These are phyloP conservation scores for Cosmia trapezina DNA, from an alignment of 2,888 invertebrate species.

Conservation along the genomic window DNA sequence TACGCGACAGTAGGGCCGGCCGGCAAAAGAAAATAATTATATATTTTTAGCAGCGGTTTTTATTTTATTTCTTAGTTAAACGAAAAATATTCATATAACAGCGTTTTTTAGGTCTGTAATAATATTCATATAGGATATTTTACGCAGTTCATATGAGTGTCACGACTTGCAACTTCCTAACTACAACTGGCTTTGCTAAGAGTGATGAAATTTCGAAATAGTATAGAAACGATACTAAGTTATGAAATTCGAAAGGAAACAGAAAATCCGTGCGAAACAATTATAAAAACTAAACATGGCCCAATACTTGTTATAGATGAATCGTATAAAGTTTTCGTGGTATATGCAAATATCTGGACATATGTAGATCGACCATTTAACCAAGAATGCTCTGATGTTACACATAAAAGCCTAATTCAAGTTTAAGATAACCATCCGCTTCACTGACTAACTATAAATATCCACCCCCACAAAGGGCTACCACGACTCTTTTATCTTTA, in stretches of 20 bases:
- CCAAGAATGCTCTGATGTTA: neutral
- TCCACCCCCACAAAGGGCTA: slow-evolving; percentile 20
- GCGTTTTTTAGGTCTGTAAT: neutral
- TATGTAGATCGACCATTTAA: neutral
- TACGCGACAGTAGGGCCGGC: slow-evolving; percentile 29
- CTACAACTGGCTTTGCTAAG: neutral
- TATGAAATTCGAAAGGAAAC: neutral
- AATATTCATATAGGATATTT: neutral
- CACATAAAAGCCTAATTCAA: slow-evolving; percentile 5
- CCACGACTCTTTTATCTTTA: slow-evolving; percentile 47
- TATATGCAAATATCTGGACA: neutral
- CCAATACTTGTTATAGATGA: neutral
- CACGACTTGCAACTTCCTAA: neutral
- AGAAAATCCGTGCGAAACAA: neutral
- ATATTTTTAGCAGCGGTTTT: neutral
- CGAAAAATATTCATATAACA: neutral
- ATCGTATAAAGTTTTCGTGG: neutral
- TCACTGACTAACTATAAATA: slow-evolving; percentile 39
- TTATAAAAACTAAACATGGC: neutral
- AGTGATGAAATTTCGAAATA: neutral
- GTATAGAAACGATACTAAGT: neutral
- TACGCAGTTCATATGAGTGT: neutral
- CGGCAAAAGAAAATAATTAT: slow-evolving; percentile 13
- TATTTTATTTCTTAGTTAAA: neutral
- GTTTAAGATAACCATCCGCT: slow-evolving; percentile 24